Base-by-base conservation (phyloP, 2,113 vertebrate genomes). In the Coptodon rendalli region DNA sequence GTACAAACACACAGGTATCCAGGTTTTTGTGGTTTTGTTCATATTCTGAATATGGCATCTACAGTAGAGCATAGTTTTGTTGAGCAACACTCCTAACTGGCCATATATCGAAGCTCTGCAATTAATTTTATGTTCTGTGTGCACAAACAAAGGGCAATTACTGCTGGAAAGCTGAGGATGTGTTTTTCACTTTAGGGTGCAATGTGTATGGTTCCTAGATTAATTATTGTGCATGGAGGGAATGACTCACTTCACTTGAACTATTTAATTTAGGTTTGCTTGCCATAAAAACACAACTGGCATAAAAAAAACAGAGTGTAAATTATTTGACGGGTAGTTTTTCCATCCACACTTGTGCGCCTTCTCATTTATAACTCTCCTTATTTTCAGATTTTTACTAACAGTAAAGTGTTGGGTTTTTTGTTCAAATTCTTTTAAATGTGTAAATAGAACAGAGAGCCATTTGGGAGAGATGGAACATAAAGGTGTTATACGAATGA, bases 401-500 rank as follows among this genome's bases (percentile, higher is more conserved):
- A 63, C 9, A 22, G 34, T 13, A 38, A 66, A 66, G 6, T 29
- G 2, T 56, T 24, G 24, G 6, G 0, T 0, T 6, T 31, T 63
- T 36, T 36, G 59, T 63, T 34, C 14, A 34, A 1, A 11, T 34
- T 34, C 5, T 34, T 63, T 63, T 19, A 63, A 6, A 34, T 34
- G 16, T 59, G 27, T 5, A 16, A 31, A 31, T 59, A 59, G 14
- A 16, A 63, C 16, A 63, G 3, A 63, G 1, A 63, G 16, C 16
- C 9, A 4, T 34, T 63, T 34, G 31, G 59, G 59, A 63, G 5
- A 6, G 0, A 19, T 19, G 9, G 9, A 63, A 19, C 14, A 34
- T 57, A 34, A 61, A 34, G 0, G 5, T 0, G 27, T 31, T 61
- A 61, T 6, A 61, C 2, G 19, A 61, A 34, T 31, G 16, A 22